A percentile compares a stretch with the other conserved stretches of the same genome.
phyloP scores from a whole-genome alignment of 2,797 vertebrate species.

The Silurus aristotelis region DNA sequence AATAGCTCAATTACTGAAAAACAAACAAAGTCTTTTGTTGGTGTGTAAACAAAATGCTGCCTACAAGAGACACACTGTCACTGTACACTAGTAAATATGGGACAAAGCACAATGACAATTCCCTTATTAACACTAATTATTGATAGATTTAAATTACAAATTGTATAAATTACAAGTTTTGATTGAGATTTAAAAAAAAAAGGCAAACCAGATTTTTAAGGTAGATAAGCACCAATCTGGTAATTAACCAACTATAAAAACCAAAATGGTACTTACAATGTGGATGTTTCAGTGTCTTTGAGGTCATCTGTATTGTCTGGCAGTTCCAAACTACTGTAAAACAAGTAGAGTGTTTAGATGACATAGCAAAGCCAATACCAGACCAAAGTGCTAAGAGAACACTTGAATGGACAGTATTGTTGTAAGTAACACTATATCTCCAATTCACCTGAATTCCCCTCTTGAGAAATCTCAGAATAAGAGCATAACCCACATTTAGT shows the following conservation, averaged over 20 bases:
- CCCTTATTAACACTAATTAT: not conserved
- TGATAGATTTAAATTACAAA: not conserved
- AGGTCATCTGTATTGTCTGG: slow-evolving; percentile 59
- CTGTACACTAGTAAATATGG: not conserved
- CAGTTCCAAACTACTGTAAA: slow-evolving; percentile 67
- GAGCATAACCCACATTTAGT: slow-evolving; percentile 31
- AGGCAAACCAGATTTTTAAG: not conserved
- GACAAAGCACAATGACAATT: slow-evolving; percentile 3
- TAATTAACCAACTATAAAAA: not conserved
- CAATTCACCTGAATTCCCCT: not conserved
- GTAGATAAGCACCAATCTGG: not conserved
- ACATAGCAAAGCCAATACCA: slow-evolving; percentile 53
- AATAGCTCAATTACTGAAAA: slow-evolving; percentile 25
- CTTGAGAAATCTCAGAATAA: slow-evolving; percentile 16
- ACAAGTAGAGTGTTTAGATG: slow-evolving; percentile 55
- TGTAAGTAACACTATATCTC: slow-evolving; percentile 59
- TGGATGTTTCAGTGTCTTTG: slow-evolving; percentile 55
- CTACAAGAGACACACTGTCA: not conserved
- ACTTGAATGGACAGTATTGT: slow-evolving; percentile 63
- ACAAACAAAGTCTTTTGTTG: slow-evolving; percentile 19
- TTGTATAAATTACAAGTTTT: not conserved
- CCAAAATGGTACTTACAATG: slow-evolving; percentile 46
- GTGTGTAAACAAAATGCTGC: slow-evolving; percentile 1
- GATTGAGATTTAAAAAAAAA: not conserved
- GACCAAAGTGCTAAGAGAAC: slow-evolving; percentile 24